Conservation (phyloP, 2,113 vertebrate genomes). For the Piaya cayana region DNA sequence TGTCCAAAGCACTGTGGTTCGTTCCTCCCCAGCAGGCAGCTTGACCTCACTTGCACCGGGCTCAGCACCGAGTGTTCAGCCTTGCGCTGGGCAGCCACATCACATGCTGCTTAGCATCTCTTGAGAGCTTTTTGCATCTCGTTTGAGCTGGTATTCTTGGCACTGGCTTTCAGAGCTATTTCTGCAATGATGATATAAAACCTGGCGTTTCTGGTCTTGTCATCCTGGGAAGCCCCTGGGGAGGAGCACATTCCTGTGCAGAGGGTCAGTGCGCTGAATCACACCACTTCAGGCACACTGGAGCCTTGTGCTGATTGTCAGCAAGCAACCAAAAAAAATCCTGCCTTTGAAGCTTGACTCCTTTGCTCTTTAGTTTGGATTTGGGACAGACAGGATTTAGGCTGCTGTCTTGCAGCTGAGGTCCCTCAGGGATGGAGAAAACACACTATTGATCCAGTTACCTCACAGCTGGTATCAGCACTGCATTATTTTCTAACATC, state of each 20-base stretch:
- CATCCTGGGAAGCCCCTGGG: accelerated
- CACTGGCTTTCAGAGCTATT: not conserved
- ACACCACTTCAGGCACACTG: accelerated
- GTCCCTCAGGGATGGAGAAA: not conserved
- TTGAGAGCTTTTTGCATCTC: not conserved
- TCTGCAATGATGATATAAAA: not conserved
- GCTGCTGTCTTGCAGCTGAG: not conserved
- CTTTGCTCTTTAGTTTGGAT: not conserved
- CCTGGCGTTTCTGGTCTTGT: not conserved
- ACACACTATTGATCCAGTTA: not conserved
- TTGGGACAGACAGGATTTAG: not conserved
- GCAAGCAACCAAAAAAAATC: not conserved
- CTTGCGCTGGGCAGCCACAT: not conserved
- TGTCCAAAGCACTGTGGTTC: accelerated
- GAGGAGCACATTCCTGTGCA: accelerated
- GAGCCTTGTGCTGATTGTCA: not conserved
- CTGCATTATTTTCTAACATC: not conserved
- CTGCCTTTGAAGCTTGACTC: not conserved
- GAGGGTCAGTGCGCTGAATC: not conserved
- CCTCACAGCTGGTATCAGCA: slow-evolving; percentile 2
- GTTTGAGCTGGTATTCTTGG: not conserved
- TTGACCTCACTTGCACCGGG: not conserved
- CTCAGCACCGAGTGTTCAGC: not conserved
- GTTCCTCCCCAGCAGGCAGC: not conserved
- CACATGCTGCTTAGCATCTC: not conserved